Percentiles rank a stretch among this genome's conserved stretches.
These are phyloP conservation scores for Tonatia bakeri DNA, from an alignment of 2,113 vertebrate species.

Conservation along the genomic window DNA sequence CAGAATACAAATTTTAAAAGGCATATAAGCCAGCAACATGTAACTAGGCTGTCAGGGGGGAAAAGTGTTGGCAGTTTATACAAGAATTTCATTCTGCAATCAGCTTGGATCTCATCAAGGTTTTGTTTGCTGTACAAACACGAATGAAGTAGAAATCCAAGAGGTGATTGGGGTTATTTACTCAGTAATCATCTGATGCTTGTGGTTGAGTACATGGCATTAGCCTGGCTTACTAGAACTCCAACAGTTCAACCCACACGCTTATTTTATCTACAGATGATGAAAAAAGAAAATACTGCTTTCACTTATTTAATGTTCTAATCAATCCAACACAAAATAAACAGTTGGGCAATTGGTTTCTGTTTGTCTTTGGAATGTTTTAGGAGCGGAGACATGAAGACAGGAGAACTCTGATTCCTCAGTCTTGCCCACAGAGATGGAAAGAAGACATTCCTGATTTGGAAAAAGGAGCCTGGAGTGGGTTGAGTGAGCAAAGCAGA, in stretches of 20 bases:
- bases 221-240: conserved; percentile 67
- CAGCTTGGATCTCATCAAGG: conserved; percentile 66
- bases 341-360: not conserved
- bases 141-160: conserved; percentile 61
- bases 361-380: not conserved
- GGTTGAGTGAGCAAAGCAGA: not conserved
- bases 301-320: conserved; percentile 38
- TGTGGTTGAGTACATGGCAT: not conserved
- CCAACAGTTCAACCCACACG: conserved; percentile 59
- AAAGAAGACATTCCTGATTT: not conserved
- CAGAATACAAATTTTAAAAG: conserved; percentile 29
- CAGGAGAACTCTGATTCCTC: not conserved
- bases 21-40: conserved; percentile 33
- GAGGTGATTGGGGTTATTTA: conserved; percentile 61
- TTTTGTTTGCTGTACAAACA: conserved; percentile 74
- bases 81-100: conserved; percentile 71
- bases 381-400: not conserved
- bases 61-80: conserved; percentile 41
- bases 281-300: conserved; percentile 51
- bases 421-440: not conserved
- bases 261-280: conserved; percentile 55
- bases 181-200: conserved; percentile 64
- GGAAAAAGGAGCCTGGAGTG: not conserved
- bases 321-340: conserved; percentile 54
- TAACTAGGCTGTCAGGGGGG: conserved; percentile 40